Conservation (phyloP, 2,113 vertebrate genomes). For the Pseudorectes ferrugineus region DNA sequence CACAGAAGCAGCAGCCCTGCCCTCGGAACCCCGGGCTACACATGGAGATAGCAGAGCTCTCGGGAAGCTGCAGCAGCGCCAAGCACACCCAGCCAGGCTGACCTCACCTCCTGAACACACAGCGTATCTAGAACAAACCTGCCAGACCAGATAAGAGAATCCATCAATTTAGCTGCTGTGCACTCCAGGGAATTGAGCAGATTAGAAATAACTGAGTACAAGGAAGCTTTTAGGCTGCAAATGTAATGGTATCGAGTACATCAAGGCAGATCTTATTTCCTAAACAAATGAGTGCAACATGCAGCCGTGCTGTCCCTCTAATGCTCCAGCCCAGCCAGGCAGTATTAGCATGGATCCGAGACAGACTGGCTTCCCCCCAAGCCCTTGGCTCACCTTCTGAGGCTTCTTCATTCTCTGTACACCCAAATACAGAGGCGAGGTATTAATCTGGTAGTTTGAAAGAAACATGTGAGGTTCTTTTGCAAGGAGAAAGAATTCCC, state of each 20-base stretch:
- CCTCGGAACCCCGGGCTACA: not conserved
- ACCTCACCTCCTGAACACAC: conserved; percentile 47
- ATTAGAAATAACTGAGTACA: conserved; percentile 49
- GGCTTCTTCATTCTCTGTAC: not conserved
- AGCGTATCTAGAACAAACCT: conserved; percentile 33
- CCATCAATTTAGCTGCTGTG: conserved; percentile 14
- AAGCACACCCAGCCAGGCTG: not conserved
- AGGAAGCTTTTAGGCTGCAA: conserved; percentile 58
- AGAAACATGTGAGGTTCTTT: not conserved
- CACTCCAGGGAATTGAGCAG: conserved; percentile 33
- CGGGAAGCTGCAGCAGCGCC: not conserved
- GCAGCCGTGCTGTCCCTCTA: conserved; percentile 10
- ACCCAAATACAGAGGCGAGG: conserved; percentile 11
- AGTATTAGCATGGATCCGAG: conserved; percentile 8
- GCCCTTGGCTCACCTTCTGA: conserved; percentile 50
- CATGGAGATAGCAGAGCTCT: not conserved
- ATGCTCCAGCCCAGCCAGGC: not conserved
- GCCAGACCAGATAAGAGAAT: conserved; percentile 51
- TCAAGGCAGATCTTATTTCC: conserved; percentile 60
- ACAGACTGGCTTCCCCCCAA: conserved; percentile 16
- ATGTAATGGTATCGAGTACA: conserved; percentile 41
- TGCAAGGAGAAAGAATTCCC: not conserved
- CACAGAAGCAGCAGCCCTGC: not conserved
- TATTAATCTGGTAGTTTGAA: not conserved
- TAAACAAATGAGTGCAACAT: conserved; percentile 47